phyloP scores from a whole-genome alignment of 2,888 invertebrate genomes.

The Morpho deidamia region DNA sequence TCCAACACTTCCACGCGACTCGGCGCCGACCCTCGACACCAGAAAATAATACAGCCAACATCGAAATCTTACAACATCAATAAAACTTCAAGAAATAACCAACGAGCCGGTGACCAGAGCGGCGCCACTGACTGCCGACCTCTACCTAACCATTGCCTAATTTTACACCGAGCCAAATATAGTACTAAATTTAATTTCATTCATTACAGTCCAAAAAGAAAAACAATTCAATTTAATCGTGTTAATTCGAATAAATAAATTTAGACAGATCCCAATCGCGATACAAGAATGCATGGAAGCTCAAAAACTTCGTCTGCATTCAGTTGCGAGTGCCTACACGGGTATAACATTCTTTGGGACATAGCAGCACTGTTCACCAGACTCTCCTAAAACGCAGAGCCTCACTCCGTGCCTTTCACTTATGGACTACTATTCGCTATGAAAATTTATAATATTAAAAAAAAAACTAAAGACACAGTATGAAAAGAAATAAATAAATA shows the following conservation, averaged over 20 bases:
- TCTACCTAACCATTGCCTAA: constrained; percentile 27
- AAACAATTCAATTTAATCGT: constrained; percentile 22
- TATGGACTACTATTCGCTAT: constrained; percentile 65
- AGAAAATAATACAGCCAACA: constrained; percentile 54
- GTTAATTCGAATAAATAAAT: constrained; percentile 21
- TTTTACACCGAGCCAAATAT: constrained; percentile 51
- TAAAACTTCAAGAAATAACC: constrained; percentile 60
- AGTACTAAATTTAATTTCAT: constrained; percentile 33
- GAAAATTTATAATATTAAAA: constrained; percentile 44
- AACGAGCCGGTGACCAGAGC: constrained; percentile 44
- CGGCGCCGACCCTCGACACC: constrained; percentile 41
- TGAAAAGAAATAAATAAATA: constrained; percentile 71
- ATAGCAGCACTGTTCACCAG: constrained; percentile 64
- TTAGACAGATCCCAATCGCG: constrained; percentile 16
- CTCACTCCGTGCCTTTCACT: constrained; percentile 64
- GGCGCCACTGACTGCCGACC: constrained; percentile 48
- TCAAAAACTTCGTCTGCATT: constrained; percentile 34
- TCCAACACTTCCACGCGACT: constrained; percentile 40
- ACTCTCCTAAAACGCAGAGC: constrained; percentile 72
- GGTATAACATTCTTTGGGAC: constrained; percentile 74
- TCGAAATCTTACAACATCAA: constrained; percentile 61
- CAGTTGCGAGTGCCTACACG: constrained; percentile 45
- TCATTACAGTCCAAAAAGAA: constrained; percentile 23
- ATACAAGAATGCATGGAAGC: constrained; percentile 17
- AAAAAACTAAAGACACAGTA: constrained; percentile 56